Percentiles rank a stretch among this genome's conserved stretches.
Conservation (phyloP, 2,888 invertebrate species). For the Brachylomia viminalis region DNA sequence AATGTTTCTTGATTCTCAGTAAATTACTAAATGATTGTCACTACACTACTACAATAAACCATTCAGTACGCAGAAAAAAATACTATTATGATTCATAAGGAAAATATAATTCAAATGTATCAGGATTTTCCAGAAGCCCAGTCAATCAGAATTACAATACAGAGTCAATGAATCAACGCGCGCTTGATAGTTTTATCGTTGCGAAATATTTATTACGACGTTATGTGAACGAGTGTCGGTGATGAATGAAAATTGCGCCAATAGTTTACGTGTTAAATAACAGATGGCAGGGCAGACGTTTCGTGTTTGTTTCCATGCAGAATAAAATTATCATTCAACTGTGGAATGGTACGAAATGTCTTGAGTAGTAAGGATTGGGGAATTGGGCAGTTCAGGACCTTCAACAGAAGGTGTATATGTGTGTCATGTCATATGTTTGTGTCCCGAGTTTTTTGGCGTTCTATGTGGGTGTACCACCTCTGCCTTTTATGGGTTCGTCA, state of each 20-base stretch:
- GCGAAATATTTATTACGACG: constrained; percentile 58
- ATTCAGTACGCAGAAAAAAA: constrained; percentile 32
- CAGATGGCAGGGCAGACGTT: constrained; percentile 52
- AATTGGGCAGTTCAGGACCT: too few relatives aligned
- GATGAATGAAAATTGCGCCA: constrained; percentile 60
- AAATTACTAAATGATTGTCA: constrained; percentile 15
- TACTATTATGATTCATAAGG: constrained; percentile 45
- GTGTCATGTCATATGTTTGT: too few relatives aligned
- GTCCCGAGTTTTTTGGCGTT: background rate
- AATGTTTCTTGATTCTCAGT: constrained; percentile 33
- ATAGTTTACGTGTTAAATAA: constrained; percentile 46
- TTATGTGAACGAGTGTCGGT: constrained; percentile 51
- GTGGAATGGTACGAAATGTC: constrained; percentile 1
- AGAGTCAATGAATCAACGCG: constrained; percentile 55
- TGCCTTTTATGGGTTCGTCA: background rate
- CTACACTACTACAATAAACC: constrained; percentile 3
- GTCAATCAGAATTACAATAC: constrained; percentile 50
- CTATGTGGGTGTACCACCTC: too few relatives aligned
- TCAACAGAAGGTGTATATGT: too few relatives aligned
- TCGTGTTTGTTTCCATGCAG: constrained; percentile 37
- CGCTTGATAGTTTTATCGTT: constrained; percentile 59
- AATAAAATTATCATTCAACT: constrained; percentile 23
- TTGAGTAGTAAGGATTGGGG: background rate
- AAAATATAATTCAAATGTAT: constrained; percentile 22
- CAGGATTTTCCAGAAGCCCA: constrained; percentile 44